Evolutionary conservation across 2,113 vertebrate genomes (phyloP).

Genomic region (Coreoperca whiteheadi): DNA sequence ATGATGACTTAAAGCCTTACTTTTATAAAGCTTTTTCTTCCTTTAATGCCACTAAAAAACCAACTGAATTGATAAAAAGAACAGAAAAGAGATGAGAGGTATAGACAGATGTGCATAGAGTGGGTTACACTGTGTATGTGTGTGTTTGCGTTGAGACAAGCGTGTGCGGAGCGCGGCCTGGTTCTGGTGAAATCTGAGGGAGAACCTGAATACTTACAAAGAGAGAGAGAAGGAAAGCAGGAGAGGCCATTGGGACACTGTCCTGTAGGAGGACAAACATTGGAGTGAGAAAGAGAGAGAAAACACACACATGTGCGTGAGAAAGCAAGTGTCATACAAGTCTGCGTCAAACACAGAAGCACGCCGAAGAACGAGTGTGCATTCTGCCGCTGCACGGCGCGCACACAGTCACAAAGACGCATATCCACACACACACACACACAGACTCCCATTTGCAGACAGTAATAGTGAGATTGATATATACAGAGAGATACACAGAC

Average conservation of each 20-base stretch:
- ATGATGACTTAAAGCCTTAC: background rate
- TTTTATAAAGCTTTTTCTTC: background rate
- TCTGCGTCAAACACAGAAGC: constrained; percentile 47
- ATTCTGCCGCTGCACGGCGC: constrained; percentile 1
- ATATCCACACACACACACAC: background rate
- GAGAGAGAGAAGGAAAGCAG: constrained; percentile 99
- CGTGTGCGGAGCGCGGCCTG: constrained; percentile 56
- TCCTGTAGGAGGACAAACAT: constrained; percentile 99
- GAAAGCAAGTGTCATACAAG: constrained; percentile 69
- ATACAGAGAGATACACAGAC: constrained; percentile 7
- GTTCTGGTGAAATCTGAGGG: constrained; percentile 72
- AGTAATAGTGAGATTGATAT: background rate
- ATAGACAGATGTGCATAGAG: constrained; percentile 22
- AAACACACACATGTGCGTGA: constrained; percentile 69
- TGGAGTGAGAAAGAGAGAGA: constrained; percentile 84
- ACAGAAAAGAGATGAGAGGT: constrained; percentile 37
- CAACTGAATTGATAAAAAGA: constrained; percentile 26
- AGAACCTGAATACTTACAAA: constrained; percentile 98
- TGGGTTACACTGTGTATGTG: constrained; percentile 16
- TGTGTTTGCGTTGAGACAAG: constrained; percentile 43
- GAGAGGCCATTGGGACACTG: constrained; percentile 99
- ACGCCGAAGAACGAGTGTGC: constrained; percentile 28
- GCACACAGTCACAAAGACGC: background rate
- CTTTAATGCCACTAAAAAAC: background rate
- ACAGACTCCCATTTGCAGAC: background rate